phyloP scores from a whole-genome alignment of 2,888 invertebrate genomes.

The Agapetus fuscipes region DNA sequence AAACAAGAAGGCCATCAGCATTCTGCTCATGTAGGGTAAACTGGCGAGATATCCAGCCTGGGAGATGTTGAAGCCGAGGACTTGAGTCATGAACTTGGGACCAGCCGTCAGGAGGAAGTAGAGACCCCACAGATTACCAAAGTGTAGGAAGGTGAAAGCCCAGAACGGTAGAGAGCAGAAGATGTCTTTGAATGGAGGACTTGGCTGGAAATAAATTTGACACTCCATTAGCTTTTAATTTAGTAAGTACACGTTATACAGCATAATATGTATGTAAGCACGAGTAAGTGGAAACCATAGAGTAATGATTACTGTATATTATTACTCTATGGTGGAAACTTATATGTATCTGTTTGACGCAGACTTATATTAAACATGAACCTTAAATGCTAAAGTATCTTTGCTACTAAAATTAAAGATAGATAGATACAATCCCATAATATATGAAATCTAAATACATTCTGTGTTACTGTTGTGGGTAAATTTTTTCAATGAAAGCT shows the following conservation, averaged over 20 bases:
- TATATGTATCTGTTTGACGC: no score
- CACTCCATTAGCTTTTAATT: conserved; percentile 1
- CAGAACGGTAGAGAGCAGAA: conserved; percentile 58
- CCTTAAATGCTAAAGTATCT: no score
- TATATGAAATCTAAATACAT: no score
- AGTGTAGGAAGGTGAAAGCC: conserved; percentile 56
- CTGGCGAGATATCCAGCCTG: conserved; percentile 62
- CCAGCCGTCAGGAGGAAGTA: conserved; percentile 69
- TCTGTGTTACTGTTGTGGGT: no score
- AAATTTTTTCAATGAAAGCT: no score
- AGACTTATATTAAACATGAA: no score
- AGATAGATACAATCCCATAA: no score
- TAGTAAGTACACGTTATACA: background rate
- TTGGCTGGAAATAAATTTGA: conserved; percentile 46
- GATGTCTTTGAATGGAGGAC: conserved; percentile 56
- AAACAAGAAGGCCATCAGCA: conserved; percentile 59
- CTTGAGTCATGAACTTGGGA: conserved; percentile 64
- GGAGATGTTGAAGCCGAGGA: conserved; percentile 59
- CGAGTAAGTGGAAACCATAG: no score
- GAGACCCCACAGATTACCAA: conserved; percentile 67
- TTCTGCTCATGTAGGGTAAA: conserved; percentile 59
- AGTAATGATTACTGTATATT: no score
- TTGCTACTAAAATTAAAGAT: no score
- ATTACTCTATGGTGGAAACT: no score
- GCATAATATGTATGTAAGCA: background rate